Evolutionary conservation across 2,113 vertebrate genomes (phyloP), one percentile per base, ranked within the genome.

Genomic region (Delphinus delphis): DNA sequence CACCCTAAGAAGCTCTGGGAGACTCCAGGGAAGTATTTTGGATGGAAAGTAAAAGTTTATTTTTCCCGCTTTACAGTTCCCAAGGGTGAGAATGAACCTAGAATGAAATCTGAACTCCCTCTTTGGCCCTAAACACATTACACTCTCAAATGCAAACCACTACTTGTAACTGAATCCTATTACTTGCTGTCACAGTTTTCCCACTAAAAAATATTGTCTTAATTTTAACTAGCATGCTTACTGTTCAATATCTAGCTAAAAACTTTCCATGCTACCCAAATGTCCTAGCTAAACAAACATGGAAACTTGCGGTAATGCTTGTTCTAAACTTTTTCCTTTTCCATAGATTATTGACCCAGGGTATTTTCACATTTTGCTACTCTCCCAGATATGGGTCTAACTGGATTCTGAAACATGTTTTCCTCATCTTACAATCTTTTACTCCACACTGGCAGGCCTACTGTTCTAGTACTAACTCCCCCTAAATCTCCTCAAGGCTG

Each of bases 121-220:
- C 82, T 80, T 93, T 80, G 58, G 55, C 41, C 79, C 83, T 96
- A 76, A 84, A 67, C 70, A 50, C 50, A 73, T 95, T 87, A 93
- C 6, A 76, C 25, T 76, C 21, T 60, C 89, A 89, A 65, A 26
- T 76, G 70, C 28, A 97, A 79, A 31, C 50, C 28, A 60, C 33
- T 76, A 60, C 33, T 60, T 88, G 5, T 96, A 97, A 97, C 81
- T 89, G 73, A 92, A 80, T 92, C 74, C 5, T 93, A 76, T 93
- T 97, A 91, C 67, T 90, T 93, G 80, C 13, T 89, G 70, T 84
- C 70, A 92, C 20, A 87, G 70, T 93, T 90, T 94, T 95, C 74
- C 65, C 82, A 95, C 70, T 84, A 85, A 14, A 93, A 98, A 97
- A 96, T 90, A 96, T 63, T 96, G 90, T 81, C 96, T 98, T 97